These are phyloP conservation scores for Zenarchopterus dispar DNA, from an alignment of 2,797 vertebrate genomes.

Conservation along the genomic window DNA sequence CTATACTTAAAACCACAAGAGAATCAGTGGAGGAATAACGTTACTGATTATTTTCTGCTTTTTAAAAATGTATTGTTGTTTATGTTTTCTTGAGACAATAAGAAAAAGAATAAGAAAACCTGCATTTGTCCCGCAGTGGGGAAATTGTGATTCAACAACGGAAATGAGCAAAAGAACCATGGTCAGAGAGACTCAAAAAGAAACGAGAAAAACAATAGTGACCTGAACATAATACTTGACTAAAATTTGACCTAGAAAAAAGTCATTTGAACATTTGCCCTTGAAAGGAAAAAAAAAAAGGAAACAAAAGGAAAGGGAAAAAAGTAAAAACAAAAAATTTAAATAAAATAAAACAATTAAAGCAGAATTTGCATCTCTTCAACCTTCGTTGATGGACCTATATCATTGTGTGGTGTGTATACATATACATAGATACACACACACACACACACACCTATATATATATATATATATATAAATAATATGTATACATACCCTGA, in stretches of 20 bases:
- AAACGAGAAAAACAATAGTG: conserved; percentile 15
- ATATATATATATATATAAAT: too few species aligned
- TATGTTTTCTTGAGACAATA: not conserved
- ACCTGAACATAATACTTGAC: conserved; percentile 40
- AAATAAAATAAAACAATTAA: too few species aligned
- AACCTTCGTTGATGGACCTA: too few species aligned
- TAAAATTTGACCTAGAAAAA: not conserved
- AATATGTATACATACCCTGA: too few species aligned
- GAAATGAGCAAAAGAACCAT: conserved; percentile 4
- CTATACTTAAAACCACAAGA: conserved; percentile 19
- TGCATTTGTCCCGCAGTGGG: too few species aligned
- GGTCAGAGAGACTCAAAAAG: conserved; percentile 14
- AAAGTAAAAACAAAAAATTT: too few species aligned
- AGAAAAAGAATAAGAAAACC: too few species aligned
- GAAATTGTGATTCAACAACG: not conserved
- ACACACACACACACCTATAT: too few species aligned
- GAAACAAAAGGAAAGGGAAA: too few species aligned
- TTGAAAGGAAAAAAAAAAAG: conserved; percentile 22
- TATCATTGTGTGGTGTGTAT: too few species aligned
- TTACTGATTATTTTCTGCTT: conserved; percentile 1
- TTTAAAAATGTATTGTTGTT: not conserved
- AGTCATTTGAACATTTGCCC: conserved; percentile 4
- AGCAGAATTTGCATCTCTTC: too few species aligned
- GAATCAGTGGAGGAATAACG: conserved; percentile 12
- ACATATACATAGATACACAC: too few species aligned